phyloP scores from a whole-genome alignment of 2,797 vertebrate species.

The Enteromius treurensis region DNA sequence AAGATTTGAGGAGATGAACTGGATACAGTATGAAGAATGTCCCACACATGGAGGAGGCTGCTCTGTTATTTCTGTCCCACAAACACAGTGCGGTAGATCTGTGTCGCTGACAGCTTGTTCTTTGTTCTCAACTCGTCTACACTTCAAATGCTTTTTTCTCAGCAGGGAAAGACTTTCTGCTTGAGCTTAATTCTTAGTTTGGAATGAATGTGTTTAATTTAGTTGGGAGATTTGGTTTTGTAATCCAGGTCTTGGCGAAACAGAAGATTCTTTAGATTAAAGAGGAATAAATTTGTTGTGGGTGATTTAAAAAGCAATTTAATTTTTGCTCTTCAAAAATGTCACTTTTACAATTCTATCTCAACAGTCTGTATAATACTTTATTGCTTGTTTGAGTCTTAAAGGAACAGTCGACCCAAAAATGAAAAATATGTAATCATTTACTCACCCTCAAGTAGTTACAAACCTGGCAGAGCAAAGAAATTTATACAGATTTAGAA shows the following conservation, averaged over 20 bases:
- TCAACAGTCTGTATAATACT: neutral
- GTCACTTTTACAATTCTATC: neutral
- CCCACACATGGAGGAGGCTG: neutral
- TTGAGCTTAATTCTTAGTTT: slow-evolving; percentile 12
- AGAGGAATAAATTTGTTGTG: neutral
- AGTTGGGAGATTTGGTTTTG: slow-evolving; percentile 29
- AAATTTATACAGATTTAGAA: too few relatives aligned
- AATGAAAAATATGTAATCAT: too few relatives aligned
- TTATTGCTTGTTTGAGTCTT: too few relatives aligned
- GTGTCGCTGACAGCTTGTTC: neutral
- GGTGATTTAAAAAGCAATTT: slow-evolving; percentile 1
- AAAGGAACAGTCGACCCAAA: too few relatives aligned
- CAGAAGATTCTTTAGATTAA: slow-evolving; percentile 3
- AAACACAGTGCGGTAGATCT: neutral
- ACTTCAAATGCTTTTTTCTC: neutral
- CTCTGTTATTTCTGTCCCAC: neutral
- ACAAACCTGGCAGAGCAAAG: too few relatives aligned
- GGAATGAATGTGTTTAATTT: slow-evolving; percentile 26
- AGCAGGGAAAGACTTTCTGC: neutral
- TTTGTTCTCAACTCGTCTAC: neutral
- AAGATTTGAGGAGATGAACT: neutral
- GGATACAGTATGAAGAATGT: too few relatives aligned
- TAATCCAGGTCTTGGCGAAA: slow-evolving; percentile 21
- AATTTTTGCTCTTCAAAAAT: slow-evolving; percentile 1
- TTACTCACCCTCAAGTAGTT: too few relatives aligned